A percentile compares a stretch with the other conserved stretches of the same genome.
These are phyloP conservation scores for Tapirus terrestris DNA, from an alignment of 2,113 vertebrate genomes.

Conservation along the genomic window DNA sequence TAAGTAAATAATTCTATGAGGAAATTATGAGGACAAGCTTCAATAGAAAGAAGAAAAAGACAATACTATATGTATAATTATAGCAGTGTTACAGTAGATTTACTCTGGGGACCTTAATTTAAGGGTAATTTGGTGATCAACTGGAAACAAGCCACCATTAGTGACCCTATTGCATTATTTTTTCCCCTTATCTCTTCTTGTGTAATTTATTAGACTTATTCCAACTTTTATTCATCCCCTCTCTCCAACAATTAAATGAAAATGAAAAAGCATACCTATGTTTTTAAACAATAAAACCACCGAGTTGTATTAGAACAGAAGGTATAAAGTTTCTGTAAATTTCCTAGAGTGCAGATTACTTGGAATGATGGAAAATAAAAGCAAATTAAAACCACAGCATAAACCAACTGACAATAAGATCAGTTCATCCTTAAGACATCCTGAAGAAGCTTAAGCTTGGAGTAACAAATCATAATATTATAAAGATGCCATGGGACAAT, in stretches of 20 bases:
- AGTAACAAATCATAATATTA: background rate
- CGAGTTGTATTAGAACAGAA: background rate
- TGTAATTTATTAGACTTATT: background rate
- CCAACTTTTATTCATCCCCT: accelerated
- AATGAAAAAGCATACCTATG: background rate
- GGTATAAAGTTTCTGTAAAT: background rate
- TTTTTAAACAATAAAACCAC: background rate
- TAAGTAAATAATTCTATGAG: background rate
- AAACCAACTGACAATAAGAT: background rate
- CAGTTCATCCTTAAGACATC: background rate
- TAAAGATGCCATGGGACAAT: background rate
- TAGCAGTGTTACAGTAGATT: background rate
- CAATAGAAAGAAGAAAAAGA: background rate
- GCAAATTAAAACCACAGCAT: background rate
- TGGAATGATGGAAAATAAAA: background rate
- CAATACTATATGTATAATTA: background rate
- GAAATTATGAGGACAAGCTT: background rate
- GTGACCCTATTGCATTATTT: background rate
- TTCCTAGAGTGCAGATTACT: background rate
- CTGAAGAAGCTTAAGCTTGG: background rate
- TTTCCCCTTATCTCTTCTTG: no score
- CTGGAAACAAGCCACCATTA: background rate
- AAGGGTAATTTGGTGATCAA: background rate
- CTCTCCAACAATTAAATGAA: background rate
- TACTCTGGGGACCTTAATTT: background rate